Base-by-base conservation (phyloP, 2,888 invertebrate genomes). In the Belgica antarctica region DNA sequence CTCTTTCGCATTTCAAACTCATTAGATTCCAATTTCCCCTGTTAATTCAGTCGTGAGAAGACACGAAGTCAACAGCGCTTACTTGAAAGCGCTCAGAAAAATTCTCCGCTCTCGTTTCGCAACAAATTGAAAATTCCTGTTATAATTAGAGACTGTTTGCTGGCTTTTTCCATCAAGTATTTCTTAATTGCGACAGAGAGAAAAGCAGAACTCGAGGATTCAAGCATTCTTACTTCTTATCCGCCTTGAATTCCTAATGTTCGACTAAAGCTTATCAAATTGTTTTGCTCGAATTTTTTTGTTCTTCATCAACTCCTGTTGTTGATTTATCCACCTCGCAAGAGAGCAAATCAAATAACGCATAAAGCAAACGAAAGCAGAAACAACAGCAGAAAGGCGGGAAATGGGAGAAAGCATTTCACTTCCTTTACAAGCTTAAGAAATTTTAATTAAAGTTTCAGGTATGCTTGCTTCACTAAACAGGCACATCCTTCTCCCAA, bases 361-460 rank as follows among this genome's bases (percentile, higher is more conserved):
- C 34, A 34, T 7, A 34, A 34, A 34, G 34, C 12, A 34, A 34
- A 34, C 34, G 12, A 34, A 34, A 34, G 34, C 34, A 34, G 10
- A 31, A 41, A 52, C 22, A 52, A 52, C 52, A 52, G 24, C 15
- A 34, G 34, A 34, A n/a, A 41, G 52, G 5, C 7, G 17, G 12
- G 24, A 22, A 24, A 8, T 19, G 52, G 24, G 52, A 24, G 4
- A 15, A 52, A 22, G 24, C 3, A 4, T 47, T 19, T 19, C 22
- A 24, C 22, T 52, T 22, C 12, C 52, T 52, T 22, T 24, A 15
- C n/a, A 15, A 15, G 7, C 46, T 22, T 15, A 24, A 52, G 47
- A 47, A 47, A 52, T 22, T 52, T 52, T 52, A 52, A 52, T 52
- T 52, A 52, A 52, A 52, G 5, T 24, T 15, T 52, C 52, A 52